phyloP scores from a whole-genome alignment of 2,888 invertebrate species.

The Standfussiana lucernea region DNA sequence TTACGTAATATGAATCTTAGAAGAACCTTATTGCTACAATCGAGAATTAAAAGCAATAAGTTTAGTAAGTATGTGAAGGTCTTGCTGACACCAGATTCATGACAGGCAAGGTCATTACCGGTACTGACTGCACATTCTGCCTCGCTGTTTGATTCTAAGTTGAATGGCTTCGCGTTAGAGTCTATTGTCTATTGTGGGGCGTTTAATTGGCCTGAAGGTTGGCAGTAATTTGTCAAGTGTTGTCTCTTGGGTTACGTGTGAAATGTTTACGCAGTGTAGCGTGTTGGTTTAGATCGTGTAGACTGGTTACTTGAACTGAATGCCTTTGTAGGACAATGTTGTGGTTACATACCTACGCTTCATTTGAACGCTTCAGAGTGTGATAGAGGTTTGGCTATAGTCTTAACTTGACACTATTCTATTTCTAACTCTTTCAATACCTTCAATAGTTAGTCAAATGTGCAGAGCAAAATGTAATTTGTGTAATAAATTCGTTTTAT shows the following conservation, averaged over 20 bases:
- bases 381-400: constrained; percentile 3
- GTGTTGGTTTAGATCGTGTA: constrained; percentile 53
- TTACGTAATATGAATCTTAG: constrained; percentile 24
- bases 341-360: constrained; percentile 4
- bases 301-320: constrained; percentile 30
- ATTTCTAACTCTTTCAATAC: constrained; percentile 1
- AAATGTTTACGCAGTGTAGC: constrained; percentile 55
- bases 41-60: constrained; percentile 59
- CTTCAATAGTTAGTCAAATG: not conserved
- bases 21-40: constrained; percentile 50
- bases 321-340: constrained; percentile 21
- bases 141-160: constrained; percentile 60
- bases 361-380: constrained; percentile 21
- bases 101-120: constrained; percentile 84
- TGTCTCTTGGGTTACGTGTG: constrained; percentile 54
- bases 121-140: constrained; percentile 63
- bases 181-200: constrained; percentile 71
- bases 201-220: constrained; percentile 78
- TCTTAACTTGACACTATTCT: not conserved
- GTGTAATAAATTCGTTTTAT: constrained; percentile 9
- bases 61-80: constrained; percentile 80
- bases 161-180: constrained; percentile 73
- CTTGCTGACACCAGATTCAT: constrained; percentile 72
- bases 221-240: constrained; percentile 75
- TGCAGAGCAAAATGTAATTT: constrained; percentile 2